Evolutionary conservation across 2,113 vertebrate species (phyloP), one percentile per base, ranked within the genome.

Genomic region (Burhinus oedicnemus): DNA sequence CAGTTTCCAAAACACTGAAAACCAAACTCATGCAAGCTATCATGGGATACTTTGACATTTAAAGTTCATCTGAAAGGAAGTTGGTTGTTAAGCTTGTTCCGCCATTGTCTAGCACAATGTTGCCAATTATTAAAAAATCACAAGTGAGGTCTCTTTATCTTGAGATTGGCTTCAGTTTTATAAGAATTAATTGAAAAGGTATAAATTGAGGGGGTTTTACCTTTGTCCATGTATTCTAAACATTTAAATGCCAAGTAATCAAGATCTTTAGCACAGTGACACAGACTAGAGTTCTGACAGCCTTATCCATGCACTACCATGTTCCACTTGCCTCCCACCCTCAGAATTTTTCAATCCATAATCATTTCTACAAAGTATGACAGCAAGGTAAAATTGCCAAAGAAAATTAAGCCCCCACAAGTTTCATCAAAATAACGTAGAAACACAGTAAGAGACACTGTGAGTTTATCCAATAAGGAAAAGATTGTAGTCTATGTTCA

Each of bases 1-100:
- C 23, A 51, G 58, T 94, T 96, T 93, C 85, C 93, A 74, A 69
- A 80, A 38, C 47, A 69, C 22, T 72, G 78, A 82, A 84, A 79
- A 40, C 29, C 65, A 87, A 79, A 85, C 34, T 84, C 52, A 52
- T 2, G 2, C 36, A 61, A 83, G 49, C 26, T 72, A 5, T 89
- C 76, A 71, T 47, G 49, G 57, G 49, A 79, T 64, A 27, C 34
- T 89, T 80, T 51, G 89, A 71, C 60, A 76, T 90, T 89, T 91
- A 82, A 91, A 95, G 55, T 84, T 95, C 49, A 72, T 72, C 40
- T 68, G 77, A 84, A 62, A 81, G 57, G 23, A 72, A 74, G 6
- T 13, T 88, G 42, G 6, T 74, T 69, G 20, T 54, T 86, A n/a
- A 70, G 14, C 30, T 88, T 77, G 14, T 83, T 92, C 38, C 79